Conservation (phyloP, 2,888 invertebrate genomes). For the Chelonus formosanus region DNA sequence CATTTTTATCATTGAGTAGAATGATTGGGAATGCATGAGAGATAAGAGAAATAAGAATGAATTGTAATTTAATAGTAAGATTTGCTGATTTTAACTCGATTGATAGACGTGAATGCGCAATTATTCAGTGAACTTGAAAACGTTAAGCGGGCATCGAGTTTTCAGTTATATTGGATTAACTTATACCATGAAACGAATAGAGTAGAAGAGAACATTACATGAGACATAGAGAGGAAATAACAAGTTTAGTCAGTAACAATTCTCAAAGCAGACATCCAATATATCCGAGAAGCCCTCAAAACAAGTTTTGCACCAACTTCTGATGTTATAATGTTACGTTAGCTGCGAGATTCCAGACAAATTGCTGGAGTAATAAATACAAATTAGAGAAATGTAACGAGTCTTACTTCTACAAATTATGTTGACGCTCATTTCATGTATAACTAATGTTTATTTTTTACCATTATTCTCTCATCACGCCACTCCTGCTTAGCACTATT, state of each 20-base stretch:
- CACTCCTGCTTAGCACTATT: no score
- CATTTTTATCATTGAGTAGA: no score
- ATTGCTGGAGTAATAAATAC: constrained; percentile 13
- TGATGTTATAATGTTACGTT: constrained; percentile 15
- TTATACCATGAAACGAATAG: constrained; percentile 24
- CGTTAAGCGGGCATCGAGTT: constrained; percentile 11
- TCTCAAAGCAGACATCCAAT: constrained; percentile 23
- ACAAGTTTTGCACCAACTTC: constrained; percentile 22
- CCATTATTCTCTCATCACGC: no score
- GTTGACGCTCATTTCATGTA: no score
- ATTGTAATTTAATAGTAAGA: background rate
- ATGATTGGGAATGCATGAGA: no score
- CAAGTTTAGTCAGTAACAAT: constrained; percentile 22
- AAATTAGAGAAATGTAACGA: constrained; percentile 1
- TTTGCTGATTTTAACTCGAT: background rate
- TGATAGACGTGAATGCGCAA: constrained; percentile 12
- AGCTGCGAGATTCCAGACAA: background rate
- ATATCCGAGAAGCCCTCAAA: constrained; percentile 15
- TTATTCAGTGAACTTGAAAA: constrained; percentile 25
- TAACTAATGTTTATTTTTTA: no score
- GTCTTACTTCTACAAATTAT: no score
- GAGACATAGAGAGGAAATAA: constrained; percentile 1
- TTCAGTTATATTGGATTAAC: constrained; percentile 34
- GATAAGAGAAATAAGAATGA: no score
- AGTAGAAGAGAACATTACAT: constrained; percentile 4